Base-by-base conservation (phyloP, 2,113 vertebrate species). In the Phyllopteryx taeniolatus region DNA sequence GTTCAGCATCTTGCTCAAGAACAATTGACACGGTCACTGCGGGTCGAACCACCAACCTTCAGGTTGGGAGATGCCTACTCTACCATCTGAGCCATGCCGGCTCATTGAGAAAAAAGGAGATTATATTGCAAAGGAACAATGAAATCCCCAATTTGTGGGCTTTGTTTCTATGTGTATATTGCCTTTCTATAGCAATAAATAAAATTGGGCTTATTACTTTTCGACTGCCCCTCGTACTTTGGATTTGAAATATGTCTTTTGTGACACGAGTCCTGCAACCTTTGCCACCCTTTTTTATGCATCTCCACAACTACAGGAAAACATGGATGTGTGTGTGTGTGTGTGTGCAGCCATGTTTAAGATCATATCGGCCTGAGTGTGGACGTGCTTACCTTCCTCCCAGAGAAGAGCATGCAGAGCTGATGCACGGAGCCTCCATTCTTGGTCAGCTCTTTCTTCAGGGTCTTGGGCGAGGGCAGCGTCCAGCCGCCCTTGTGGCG, bases 401-500 rank as follows among this genome's bases (percentile, higher is more conserved):
- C 96, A 0, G 94, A 95, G 73, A 99, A 97, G 62, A 99, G 95
- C 90, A 98, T 93, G 1, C 92, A 93, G 31, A 99, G 94, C 83
- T 98, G 97, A 80, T 99, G 95, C 94, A 98, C 94, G 81, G 96
- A 98, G 80, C 96, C 96, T 0, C 96, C 96, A 0, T 97, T 97
- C 72, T 92, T 96, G 68, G 91, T 87, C 12, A 99, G 92, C 83
- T 98, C 95, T 51, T 97, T 98, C 92, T 98, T 98, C 87, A 98
- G 92, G 66, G 95, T 96, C 79, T 93, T 92, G 61, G 97, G 97
- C 0, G 96, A 98, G 0, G 95, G 95, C 53, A 98, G 91, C 0
- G 93, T 94, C 97, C 97, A 98, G 83, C 86, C 84, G 0, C 87
- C 67, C 3, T 92, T 27, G 54, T 88, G 86, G 76, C 81, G 85